Conservation (phyloP, 2,797 vertebrate species). For the Cyprinella venusta region DNA sequence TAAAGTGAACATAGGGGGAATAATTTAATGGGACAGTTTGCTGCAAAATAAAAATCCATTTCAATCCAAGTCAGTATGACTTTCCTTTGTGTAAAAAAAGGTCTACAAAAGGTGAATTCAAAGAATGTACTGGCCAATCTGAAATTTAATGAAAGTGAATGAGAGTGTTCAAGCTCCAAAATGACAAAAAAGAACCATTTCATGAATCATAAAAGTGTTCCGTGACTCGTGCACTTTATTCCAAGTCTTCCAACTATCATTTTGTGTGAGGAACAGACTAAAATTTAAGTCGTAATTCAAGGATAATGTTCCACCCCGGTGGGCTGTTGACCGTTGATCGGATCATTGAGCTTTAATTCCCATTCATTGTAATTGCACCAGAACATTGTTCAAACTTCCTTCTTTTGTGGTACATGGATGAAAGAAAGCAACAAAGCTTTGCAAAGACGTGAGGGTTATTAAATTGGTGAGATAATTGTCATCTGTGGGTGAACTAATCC, state of each 20-base stretch:
- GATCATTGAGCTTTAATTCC: slow-evolving; percentile 12
- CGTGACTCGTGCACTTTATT: background rate
- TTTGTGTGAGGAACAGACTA: background rate
- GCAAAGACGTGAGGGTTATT: background rate
- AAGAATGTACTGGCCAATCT: background rate
- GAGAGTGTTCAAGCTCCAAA: slow-evolving; percentile 1
- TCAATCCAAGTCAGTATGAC: background rate
- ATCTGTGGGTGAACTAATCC: slow-evolving; percentile 6
- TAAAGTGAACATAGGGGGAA: background rate
- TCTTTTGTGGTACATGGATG: background rate
- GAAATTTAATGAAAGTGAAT: background rate
- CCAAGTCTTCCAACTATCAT: background rate
- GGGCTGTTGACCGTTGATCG: background rate
- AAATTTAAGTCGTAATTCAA: background rate
- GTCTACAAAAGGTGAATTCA: background rate
- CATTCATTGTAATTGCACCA: background rate
- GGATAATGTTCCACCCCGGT: background rate
- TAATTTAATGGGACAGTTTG: background rate
- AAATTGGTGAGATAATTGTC: slow-evolving; percentile 1
- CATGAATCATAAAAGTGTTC: background rate
- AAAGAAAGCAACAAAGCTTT: slow-evolving; percentile 1
- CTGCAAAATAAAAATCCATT: background rate
- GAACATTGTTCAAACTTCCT: slow-evolving; percentile 11
- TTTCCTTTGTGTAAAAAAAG: background rate
- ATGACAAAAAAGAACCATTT: background rate